phyloP scores from a whole-genome alignment of 2,888 invertebrate species.

The Mythimna lalbum region DNA sequence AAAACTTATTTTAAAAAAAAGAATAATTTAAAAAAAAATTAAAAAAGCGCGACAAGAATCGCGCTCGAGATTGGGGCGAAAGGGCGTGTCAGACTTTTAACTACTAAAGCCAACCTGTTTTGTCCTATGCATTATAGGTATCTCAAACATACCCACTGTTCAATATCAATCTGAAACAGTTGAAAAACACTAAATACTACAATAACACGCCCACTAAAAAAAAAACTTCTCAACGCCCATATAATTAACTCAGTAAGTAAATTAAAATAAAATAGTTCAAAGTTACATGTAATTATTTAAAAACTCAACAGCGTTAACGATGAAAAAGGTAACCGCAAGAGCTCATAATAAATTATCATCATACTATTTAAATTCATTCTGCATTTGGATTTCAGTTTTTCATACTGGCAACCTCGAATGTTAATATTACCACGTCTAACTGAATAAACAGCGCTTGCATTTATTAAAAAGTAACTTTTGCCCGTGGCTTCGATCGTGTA shows the following conservation, averaged over 20 bases:
- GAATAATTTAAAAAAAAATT: too few species aligned
- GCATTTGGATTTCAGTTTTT: constrained; percentile 39
- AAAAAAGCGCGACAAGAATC: too few species aligned
- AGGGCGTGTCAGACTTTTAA: too few species aligned
- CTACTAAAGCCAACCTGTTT: too few species aligned
- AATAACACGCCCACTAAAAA: neutral
- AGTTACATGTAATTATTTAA: constrained; percentile 3
- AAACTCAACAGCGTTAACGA: constrained; percentile 18
- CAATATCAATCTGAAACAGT: too few species aligned
- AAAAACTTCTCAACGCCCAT: neutral
- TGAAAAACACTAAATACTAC: neutral
- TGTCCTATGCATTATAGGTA: too few species aligned
- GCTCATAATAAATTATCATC: constrained; percentile 20
- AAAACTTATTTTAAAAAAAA: too few species aligned
- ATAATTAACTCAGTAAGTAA: constrained; percentile 3
- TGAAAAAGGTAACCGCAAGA: constrained; percentile 6
- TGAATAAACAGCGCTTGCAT: constrained; percentile 22
- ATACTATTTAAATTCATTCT: constrained; percentile 23
- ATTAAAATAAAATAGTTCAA: constrained; percentile 12
- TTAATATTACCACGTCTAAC: constrained; percentile 3
- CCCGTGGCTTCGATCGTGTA: too few species aligned
- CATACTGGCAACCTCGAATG: constrained; percentile 12
- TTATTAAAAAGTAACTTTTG: constrained; percentile 3
- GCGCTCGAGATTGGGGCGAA: too few species aligned
- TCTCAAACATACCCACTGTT: neutral